A percentile compares a stretch with the other conserved stretches of the same genome.
These are phyloP conservation scores for Zoroaster sp. DNA, from an alignment of 53 echinoderm and acorn worm genomes.

Conservation along the genomic window DNA sequence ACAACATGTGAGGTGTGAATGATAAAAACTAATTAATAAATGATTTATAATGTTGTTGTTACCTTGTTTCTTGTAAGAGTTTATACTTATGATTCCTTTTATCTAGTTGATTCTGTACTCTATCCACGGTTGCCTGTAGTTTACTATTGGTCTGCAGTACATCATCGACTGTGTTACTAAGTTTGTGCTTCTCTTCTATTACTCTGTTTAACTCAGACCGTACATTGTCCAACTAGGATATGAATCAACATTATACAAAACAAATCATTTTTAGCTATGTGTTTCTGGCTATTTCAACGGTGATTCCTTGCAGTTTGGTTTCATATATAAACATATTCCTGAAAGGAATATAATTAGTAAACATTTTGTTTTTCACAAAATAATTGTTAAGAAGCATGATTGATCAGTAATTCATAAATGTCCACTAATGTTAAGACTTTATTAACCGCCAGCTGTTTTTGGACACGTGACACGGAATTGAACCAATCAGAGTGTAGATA, in stretches of 20 bases:
- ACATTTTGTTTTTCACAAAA: too few species aligned
- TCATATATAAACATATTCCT: too few species aligned
- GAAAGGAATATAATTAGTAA: too few species aligned
- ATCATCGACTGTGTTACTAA: constrained; percentile 57
- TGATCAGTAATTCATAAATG: too few species aligned
- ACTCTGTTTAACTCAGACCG: constrained; percentile 47
- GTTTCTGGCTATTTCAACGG: not conserved
- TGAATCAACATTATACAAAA: not conserved
- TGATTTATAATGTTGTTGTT: too few species aligned
- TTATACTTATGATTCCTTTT: constrained; percentile 65
- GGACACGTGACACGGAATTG: too few species aligned
- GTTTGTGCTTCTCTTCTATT: constrained; percentile 52
- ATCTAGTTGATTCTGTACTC: constrained; percentile 65
- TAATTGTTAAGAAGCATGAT: too few species aligned
- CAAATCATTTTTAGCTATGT: not conserved
- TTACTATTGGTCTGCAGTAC: constrained; percentile 58
- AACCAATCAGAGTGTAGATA: too few species aligned
- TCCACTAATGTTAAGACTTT: too few species aligned
- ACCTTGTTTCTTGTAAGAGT: constrained; percentile 75
- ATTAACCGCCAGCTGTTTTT: too few species aligned
- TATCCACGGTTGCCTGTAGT: constrained; percentile 69
- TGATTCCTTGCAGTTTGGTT: not conserved
- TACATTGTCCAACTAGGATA: constrained; percentile 57
- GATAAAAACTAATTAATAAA: too few species aligned
- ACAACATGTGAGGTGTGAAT: too few species aligned